These are phyloP conservation scores for Volucella bombylans DNA, from an alignment of 2,888 invertebrate genomes.

Conservation along the genomic window DNA sequence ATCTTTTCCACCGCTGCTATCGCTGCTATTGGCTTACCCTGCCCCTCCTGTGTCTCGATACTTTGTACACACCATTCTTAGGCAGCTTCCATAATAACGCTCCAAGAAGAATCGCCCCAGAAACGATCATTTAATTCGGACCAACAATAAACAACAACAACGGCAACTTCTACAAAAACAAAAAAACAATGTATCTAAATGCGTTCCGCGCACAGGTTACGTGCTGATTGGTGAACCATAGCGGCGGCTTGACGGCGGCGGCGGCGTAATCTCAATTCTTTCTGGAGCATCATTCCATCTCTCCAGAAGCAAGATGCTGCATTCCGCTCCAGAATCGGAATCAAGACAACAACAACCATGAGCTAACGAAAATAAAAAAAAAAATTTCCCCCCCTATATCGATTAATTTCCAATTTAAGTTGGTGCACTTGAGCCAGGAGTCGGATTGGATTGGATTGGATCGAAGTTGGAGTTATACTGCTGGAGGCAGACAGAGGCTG, in stretches of 20 bases:
- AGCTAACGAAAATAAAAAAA: conserved; percentile 6
- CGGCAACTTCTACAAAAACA: neutral
- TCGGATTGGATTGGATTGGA: no score
- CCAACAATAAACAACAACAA: conserved; percentile 50
- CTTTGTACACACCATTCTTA: neutral
- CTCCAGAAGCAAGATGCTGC: conserved; percentile 59
- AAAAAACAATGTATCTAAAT: conserved; percentile 46
- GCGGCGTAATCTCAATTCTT: conserved; percentile 64
- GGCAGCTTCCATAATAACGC: conserved; percentile 40
- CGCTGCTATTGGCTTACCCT: neutral
- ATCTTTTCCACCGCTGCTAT: conserved; percentile 11
- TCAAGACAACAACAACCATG: neutral
- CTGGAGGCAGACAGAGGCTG: conserved; percentile 55
- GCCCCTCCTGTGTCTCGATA: neutral
- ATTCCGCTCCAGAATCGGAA: conserved; percentile 32
- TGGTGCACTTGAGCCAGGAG: conserved; percentile 62
- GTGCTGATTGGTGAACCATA: conserved; percentile 13
- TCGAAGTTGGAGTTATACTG: conserved; percentile 31
- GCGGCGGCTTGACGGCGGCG: conserved; percentile 20
- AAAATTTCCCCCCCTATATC: conserved; percentile 56
- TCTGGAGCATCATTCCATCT: conserved; percentile 66
- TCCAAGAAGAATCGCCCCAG: conserved; percentile 44
- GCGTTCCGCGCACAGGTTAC: conserved; percentile 45
- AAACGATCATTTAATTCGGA: conserved; percentile 71
- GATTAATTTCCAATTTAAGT: conserved; percentile 74